Evolutionary conservation across 2,888 invertebrate species (phyloP), one percentile per base, ranked within the genome.

Genomic region (Eupithecia subumbrata): DNA sequence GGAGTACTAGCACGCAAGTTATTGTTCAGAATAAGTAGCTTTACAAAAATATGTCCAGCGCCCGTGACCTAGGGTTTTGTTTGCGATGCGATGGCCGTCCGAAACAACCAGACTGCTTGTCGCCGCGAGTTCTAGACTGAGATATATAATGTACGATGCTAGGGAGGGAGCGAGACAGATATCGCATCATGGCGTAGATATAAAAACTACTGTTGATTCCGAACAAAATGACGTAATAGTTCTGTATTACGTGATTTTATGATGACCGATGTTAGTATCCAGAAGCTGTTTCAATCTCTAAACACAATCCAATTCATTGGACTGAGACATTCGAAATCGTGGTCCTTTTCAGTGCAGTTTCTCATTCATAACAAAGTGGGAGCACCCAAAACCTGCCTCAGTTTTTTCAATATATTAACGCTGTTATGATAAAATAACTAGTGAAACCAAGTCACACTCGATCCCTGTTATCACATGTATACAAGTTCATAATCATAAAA

Each of bases 71-170:
- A 93, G 92, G 91, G 93, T 92, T 93, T 91, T 87, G 88, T 93
- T 93, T 93, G 88, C 92, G 83, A 86, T 87, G 90, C 86, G 85
- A 84, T 89, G 87, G 87, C 86, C 88, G 92, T 82, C 88, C 88
- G 89, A 90, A 89, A 88, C 86, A 85, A 90, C 90, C 95, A 95
- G 95, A 95, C 95, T 88, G 95, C 94, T 89, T 95, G 95, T 94
- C 95, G 95, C 95, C 95, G 90, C 90, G 89, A 86, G 87, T 86
- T 84, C 80, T 82, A 84, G 90, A 94, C 87, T 83, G 90, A 90
- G 93, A 94, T 86, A 83, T 87, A 22, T 60, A 60, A 60, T 84
- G 81, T 80, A 83, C 83, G 84, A 85, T 79, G 80, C 79, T 80
- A 75, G 85, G 80, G 91, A 79, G 86, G 76, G 87, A 94, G 86